These are phyloP conservation scores for Oryzias celebensis DNA, from an alignment of 2,113 vertebrate species.

Conservation along the genomic window DNA sequence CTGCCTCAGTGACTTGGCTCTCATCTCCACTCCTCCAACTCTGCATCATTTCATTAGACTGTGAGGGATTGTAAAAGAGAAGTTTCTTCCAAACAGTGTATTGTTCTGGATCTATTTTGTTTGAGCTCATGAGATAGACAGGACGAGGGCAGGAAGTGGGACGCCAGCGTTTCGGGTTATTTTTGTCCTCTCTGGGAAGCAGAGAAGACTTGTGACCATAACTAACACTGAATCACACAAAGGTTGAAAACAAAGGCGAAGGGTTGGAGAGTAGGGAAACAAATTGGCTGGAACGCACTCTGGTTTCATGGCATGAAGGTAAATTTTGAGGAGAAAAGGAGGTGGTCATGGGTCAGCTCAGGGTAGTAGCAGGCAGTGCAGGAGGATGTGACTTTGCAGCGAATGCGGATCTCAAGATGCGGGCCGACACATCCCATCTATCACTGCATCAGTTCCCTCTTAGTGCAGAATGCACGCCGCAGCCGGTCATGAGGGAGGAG, in stretches of 20 bases:
- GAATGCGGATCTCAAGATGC: slow-evolving; percentile 57
- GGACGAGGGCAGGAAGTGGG: slow-evolving; percentile 25
- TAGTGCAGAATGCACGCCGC: slow-evolving; percentile 17
- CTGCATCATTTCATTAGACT: slow-evolving; percentile 22
- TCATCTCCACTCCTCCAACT: not conserved
- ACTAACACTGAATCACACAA: not conserved
- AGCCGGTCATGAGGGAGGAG: slow-evolving; percentile 36
- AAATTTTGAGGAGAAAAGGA: slow-evolving; percentile 47
- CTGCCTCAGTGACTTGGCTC: not conserved
- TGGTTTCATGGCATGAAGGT: slow-evolving; percentile 4
- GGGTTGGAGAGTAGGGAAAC: too few species aligned
- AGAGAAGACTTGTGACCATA: slow-evolving; percentile 29
- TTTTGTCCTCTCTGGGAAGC: slow-evolving; percentile 38
- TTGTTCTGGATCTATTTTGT: not conserved
- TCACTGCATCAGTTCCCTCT: slow-evolving; percentile 47
- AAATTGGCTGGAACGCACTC: slow-evolving; percentile 22
- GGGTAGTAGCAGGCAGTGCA: slow-evolving; percentile 59
- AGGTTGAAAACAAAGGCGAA: too few species aligned
- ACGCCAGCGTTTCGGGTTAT: not conserved
- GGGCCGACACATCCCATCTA: slow-evolving; percentile 68
- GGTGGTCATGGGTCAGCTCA: slow-evolving; percentile 46
- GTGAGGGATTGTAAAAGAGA: slow-evolving; percentile 5
- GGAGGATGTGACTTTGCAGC: slow-evolving; percentile 63
- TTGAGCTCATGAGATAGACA: slow-evolving; percentile 6
- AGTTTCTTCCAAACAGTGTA: not conserved